A percentile compares a stretch with the other conserved stretches of the same genome.
These are phyloP conservation scores for Channa maculata DNA, from an alignment of 2,113 vertebrate species.

Conservation along the genomic window DNA sequence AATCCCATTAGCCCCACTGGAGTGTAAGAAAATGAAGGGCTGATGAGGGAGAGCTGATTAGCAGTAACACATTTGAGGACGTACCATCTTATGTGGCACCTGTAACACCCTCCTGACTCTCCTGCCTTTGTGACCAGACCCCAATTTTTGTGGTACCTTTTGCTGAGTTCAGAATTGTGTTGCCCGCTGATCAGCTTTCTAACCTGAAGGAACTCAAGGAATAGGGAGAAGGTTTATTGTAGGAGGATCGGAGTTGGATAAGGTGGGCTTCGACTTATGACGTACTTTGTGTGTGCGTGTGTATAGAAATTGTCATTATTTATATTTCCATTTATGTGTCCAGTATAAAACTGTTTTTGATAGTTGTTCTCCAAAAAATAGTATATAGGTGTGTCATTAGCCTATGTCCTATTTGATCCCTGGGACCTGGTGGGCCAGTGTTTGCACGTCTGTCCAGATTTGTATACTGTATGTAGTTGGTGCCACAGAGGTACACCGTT, in stretches of 20 bases:
- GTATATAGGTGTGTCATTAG: slow-evolving; percentile 59
- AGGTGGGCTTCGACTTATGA: slow-evolving; percentile 35
- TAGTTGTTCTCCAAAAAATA: slow-evolving; percentile 71
- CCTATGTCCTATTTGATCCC: slow-evolving; percentile 67
- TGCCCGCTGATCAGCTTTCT: slow-evolving; percentile 48
- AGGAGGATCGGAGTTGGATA: no score
- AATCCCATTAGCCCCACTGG: slow-evolving; percentile 37
- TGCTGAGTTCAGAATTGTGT: slow-evolving; percentile 46
- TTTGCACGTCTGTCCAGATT: slow-evolving; percentile 66
- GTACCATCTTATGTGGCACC: slow-evolving; percentile 34
- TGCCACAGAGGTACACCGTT: slow-evolving; percentile 63
- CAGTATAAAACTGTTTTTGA: slow-evolving; percentile 70
- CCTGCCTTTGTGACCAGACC: slow-evolving; percentile 25
- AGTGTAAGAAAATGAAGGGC: slow-evolving; percentile 28
- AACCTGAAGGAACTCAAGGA: slow-evolving; percentile 41
- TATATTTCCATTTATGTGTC: slow-evolving; percentile 75
- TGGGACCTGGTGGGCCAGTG: slow-evolving; percentile 76
- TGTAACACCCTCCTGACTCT: slow-evolving; percentile 46
- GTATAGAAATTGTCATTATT: slow-evolving; percentile 79
- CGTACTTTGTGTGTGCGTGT: slow-evolving; percentile 30
- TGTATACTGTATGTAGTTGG: slow-evolving; percentile 63
- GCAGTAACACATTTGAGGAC: slow-evolving; percentile 20
- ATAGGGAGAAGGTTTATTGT: not conserved
- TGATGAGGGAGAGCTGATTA: slow-evolving; percentile 20
- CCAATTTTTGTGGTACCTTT: slow-evolving; percentile 34